Percentiles rank a stretch among this genome's conserved stretches.
Evolutionary conservation across 1,140 invertebrate genomes (phyloP).

Genomic region (Copidosoma floridanum): DNA sequence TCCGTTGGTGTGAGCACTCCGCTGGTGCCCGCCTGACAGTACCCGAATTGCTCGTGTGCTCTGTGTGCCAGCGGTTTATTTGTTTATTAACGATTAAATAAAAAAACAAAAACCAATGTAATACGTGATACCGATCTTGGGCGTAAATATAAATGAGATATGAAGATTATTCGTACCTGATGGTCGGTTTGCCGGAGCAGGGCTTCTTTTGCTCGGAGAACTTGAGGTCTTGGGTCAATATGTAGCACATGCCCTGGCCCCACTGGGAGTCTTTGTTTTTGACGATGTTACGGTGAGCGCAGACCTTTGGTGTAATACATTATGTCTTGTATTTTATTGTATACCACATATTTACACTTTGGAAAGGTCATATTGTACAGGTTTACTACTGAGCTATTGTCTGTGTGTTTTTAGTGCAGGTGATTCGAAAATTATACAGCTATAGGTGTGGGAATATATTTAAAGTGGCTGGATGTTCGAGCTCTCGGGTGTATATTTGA

Average conservation of each 20-base stretch:
- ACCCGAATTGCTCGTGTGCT: slow-evolving; percentile 83
- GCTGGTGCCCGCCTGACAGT: slow-evolving; percentile 91
- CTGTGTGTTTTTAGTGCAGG: too few relatives aligned
- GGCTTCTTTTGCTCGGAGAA: slow-evolving; percentile 74
- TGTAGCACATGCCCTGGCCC: slow-evolving; percentile 87
- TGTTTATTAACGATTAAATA: not conserved
- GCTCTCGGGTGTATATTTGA: too few relatives aligned
- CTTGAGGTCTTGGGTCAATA: slow-evolving; percentile 73
- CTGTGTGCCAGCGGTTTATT: slow-evolving; percentile 51
- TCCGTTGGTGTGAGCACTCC: slow-evolving; percentile 71
- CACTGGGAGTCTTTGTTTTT: slow-evolving; percentile 70
- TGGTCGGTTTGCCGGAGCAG: slow-evolving; percentile 73
- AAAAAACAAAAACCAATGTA: slow-evolving; percentile 10
- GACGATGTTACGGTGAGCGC: slow-evolving; percentile 85
- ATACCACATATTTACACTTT: too few relatives aligned
- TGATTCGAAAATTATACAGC: too few relatives aligned
- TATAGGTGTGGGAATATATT: too few relatives aligned
- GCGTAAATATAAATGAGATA: not conserved
- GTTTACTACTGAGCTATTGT: too few relatives aligned
- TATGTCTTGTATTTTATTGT: too few relatives aligned
- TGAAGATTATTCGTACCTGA: slow-evolving; percentile 59
- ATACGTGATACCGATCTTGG: slow-evolving; percentile 7
- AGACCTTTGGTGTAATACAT: slow-evolving; percentile 64
- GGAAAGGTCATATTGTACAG: too few relatives aligned
- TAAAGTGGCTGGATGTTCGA: too few relatives aligned